Conservation (phyloP, 2,888 invertebrate genomes). For the Meloe dianella region DNA sequence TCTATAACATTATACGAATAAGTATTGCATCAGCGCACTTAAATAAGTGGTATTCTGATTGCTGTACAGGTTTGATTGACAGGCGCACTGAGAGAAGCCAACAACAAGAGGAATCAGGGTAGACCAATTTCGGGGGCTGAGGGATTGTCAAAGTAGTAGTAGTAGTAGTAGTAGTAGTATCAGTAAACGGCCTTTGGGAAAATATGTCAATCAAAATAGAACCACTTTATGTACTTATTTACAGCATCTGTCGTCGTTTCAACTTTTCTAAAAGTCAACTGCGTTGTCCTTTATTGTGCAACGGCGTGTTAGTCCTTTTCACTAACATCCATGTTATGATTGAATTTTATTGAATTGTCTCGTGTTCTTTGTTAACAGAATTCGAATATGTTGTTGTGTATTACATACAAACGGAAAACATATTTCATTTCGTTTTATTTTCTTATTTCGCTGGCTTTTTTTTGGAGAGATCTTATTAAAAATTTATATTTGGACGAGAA, state of each 20-base stretch:
- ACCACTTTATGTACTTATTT: constrained; percentile 51
- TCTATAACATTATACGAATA: constrained; percentile 11
- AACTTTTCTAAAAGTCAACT: constrained; percentile 41
- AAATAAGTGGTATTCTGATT: constrained; percentile 38
- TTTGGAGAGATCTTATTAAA: background rate
- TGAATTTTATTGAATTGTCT: constrained; percentile 36
- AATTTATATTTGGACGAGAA: background rate
- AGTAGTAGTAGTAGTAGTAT: constrained; percentile 33
- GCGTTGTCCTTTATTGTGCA: constrained; percentile 50
- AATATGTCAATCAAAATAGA: constrained; percentile 55
- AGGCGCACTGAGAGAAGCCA: constrained; percentile 21
- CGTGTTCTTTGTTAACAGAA: constrained; percentile 37
- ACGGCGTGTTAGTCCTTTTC: constrained; percentile 46
- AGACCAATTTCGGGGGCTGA: constrained; percentile 45
- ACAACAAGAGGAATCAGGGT: constrained; percentile 26
- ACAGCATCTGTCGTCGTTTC: constrained; percentile 54
- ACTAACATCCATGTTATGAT: constrained; percentile 42
- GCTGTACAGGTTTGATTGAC: constrained; percentile 37
- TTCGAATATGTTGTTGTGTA: constrained; percentile 14
- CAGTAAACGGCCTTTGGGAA: constrained; percentile 53
- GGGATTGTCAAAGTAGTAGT: constrained; percentile 23
- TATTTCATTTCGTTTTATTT: background rate
- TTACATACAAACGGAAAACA: background rate
- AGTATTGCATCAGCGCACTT: constrained; percentile 37
- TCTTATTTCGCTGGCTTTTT: background rate